Conservation (phyloP, 2,888 invertebrate genomes). For the Sycophila texana region DNA sequence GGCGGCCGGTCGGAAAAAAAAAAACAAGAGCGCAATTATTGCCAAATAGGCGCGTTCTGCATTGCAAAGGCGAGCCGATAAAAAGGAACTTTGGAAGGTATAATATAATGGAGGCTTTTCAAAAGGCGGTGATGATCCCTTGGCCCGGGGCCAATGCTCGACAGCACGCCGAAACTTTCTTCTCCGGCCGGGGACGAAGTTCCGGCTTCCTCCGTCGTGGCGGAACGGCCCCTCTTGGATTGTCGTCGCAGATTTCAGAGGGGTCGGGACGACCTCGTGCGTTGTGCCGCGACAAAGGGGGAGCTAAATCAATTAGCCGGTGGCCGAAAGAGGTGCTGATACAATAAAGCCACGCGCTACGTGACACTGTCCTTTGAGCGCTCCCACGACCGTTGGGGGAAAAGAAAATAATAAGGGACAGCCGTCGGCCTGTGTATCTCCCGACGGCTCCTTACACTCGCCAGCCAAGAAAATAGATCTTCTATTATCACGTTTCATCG, state of each 20-base stretch:
- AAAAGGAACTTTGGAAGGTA: conserved; percentile 2
- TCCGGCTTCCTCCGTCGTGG: not conserved
- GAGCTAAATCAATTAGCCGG: conserved; percentile 69
- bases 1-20: conserved; percentile 6
- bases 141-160: conserved; percentile 29
- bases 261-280: not conserved
- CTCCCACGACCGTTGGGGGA: not conserved
- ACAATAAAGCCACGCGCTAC: conserved; percentile 63
- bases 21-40: conserved; percentile 24
- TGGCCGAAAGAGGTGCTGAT: conserved; percentile 62
- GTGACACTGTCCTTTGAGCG: conserved; percentile 60
- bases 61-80: not conserved
- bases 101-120: conserved; percentile 11
- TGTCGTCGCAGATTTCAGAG: not conserved
- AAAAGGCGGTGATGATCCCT: conserved; percentile 12
- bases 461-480: not conserved
- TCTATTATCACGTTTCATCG: conserved; percentile 37
- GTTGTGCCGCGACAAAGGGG: conserved; percentile 14
- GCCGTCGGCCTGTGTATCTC: not conserved
- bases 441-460: too few relatives aligned
- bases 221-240: not conserved
- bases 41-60: conserved; percentile 15
- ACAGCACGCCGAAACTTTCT: not conserved
- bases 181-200: not conserved
- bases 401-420: conserved; percentile 19